phyloP scores from a whole-genome alignment of 2,113 vertebrate species.

The Corydoras sp. region DNA sequence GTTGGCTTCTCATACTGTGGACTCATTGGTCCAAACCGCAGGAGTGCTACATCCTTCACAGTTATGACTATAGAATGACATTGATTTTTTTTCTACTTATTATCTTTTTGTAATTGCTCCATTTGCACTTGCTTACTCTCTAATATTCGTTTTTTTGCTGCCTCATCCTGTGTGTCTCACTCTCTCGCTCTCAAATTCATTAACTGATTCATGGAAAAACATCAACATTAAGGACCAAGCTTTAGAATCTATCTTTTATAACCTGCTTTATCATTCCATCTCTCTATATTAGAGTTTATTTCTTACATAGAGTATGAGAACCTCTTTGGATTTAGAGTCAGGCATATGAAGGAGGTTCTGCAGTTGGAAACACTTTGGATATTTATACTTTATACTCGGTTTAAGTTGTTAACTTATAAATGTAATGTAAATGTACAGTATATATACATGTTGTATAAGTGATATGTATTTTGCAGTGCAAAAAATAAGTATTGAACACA shows the following conservation, averaged over 20 bases:
- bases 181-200: no score
- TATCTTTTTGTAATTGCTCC: constrained; percentile 5
- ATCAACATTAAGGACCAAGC: neutral
- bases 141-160: constrained; percentile 1
- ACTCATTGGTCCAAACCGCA: neutral
- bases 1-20: constrained; percentile 2
- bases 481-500: no score
- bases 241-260: neutral
- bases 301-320: neutral
- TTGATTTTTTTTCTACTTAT: constrained; percentile 12
- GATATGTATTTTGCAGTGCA: no score
- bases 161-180: neutral
- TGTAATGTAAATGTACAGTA: no score
- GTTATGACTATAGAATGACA: constrained; percentile 17
- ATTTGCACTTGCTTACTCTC: neutral
- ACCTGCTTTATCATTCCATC: constrained; percentile 13
- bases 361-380: constrained; percentile 5
- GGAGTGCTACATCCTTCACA: neutral
- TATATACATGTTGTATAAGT: no score
- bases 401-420: constrained; percentile 10
- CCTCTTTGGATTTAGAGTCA: neutral
- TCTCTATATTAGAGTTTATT: neutral
- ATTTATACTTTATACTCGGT: neutral
- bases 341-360: neutral
- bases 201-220: constrained; percentile 1